phyloP scores from a whole-genome alignment of 2,888 invertebrate genomes.

The Drosophila mulleri region DNA sequence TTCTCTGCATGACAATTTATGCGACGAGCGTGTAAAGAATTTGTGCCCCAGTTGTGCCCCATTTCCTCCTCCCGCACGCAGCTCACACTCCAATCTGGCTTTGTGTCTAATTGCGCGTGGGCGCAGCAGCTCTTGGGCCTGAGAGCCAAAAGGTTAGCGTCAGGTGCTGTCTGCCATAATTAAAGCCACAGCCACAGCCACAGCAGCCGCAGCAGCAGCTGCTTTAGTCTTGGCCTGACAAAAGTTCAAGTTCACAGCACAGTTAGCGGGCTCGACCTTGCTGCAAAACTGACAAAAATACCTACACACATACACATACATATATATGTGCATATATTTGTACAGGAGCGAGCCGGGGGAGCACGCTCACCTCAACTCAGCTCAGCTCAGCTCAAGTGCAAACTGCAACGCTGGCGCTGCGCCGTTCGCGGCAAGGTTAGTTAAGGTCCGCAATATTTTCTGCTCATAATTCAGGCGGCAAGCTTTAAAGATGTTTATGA shows the following conservation, averaged over 20 bases:
- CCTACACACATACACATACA: background rate
- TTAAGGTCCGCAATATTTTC: constrained; percentile 30
- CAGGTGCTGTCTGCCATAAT: constrained; percentile 55
- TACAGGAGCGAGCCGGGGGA: constrained; percentile 8
- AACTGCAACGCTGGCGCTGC: constrained; percentile 28
- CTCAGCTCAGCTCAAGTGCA: constrained; percentile 39
- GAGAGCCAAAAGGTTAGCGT: constrained; percentile 25
- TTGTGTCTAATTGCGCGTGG: constrained; percentile 51
- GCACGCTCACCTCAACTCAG: background rate
- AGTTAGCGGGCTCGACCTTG: constrained; percentile 48
- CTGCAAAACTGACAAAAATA: constrained; percentile 34
- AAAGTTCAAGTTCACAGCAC: constrained; percentile 59
- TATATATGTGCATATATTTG: background rate
- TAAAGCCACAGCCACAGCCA: constrained; percentile 46
- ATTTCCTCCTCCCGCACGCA: background rate
- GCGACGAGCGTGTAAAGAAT: constrained; percentile 52
- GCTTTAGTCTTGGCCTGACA: constrained; percentile 50
- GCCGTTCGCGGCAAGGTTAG: constrained; percentile 35
- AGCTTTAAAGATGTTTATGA: constrained; percentile 30
- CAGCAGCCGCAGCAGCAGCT: constrained; percentile 4
- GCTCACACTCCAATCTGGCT: constrained; percentile 2
- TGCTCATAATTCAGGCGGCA: constrained; percentile 20
- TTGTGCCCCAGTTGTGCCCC: constrained; percentile 10
- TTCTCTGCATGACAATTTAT: constrained; percentile 47
- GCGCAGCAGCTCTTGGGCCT: constrained; percentile 32